A percentile compares a stretch with the other conserved stretches of the same genome.
Evolutionary conservation across 2,888 invertebrate genomes (phyloP).

Genomic region (Protodeltote pygarga): DNA sequence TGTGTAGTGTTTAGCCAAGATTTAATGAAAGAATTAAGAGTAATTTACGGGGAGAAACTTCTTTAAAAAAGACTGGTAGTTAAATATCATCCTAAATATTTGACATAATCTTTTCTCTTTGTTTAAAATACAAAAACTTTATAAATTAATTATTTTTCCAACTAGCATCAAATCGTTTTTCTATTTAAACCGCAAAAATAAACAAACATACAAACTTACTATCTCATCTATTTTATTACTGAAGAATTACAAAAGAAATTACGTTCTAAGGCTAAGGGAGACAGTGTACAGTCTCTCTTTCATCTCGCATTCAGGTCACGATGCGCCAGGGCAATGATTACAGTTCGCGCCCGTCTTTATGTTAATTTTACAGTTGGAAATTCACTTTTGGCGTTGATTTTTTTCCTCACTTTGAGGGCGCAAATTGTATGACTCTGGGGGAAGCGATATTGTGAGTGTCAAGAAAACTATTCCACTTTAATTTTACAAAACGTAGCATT

Average conservation of each 20-base stretch:
- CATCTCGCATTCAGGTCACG: constrained; percentile 69
- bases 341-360: constrained; percentile 74
- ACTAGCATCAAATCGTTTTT: too few species aligned
- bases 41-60: too few species aligned
- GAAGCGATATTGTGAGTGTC: neutral
- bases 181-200: too few species aligned
- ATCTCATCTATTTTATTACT: constrained; percentile 11
- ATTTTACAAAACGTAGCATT: too few species aligned
- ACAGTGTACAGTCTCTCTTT: constrained; percentile 38
- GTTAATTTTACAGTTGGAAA: constrained; percentile 74
- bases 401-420: constrained; percentile 45
- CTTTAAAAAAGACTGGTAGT: too few species aligned
- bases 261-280: constrained; percentile 23
- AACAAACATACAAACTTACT: neutral
- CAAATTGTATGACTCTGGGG: constrained; percentile 29
- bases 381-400: constrained; percentile 77
- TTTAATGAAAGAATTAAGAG: too few species aligned
- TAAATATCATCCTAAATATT: too few species aligned
- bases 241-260: constrained; percentile 31
- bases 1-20: too few species aligned
- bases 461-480: too few species aligned
- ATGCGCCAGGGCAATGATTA: constrained; percentile 72
- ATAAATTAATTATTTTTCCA: too few species aligned
- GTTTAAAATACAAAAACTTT: too few species aligned
- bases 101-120: too few species aligned